phyloP scores from a whole-genome alignment of 2,113 vertebrate species.

The Apeltes quadracus region DNA sequence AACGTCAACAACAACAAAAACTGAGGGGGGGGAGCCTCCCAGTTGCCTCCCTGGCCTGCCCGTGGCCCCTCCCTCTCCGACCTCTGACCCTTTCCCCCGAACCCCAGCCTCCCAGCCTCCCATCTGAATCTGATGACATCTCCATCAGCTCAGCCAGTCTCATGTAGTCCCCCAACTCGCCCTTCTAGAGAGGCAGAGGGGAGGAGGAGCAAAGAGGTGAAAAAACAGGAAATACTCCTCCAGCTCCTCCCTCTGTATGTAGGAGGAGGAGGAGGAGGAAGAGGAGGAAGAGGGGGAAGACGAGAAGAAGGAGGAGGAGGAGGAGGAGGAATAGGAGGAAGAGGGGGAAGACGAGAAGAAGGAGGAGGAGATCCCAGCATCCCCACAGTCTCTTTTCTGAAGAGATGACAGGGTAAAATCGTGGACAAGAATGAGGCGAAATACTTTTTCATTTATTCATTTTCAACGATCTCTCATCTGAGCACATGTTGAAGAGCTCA shows the following conservation, averaged over 20 bases:
- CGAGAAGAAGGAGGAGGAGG: constrained; percentile 21
- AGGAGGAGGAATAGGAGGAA: constrained; percentile 55
- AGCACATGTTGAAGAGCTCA: constrained; percentile 64
- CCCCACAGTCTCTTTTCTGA: constrained; percentile 13
- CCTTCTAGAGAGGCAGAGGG: constrained; percentile 62
- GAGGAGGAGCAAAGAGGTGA: constrained; percentile 20
- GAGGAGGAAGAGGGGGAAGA: constrained; percentile 48
- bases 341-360: too few relatives aligned
- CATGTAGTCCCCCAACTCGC: constrained; percentile 66
- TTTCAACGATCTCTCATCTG: constrained; percentile 65
- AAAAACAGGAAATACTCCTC: constrained; percentile 38
- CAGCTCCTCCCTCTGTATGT: constrained; percentile 40
- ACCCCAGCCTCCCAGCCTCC: constrained; percentile 48
- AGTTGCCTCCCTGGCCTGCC: constrained; percentile 65
- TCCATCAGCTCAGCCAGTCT: constrained; percentile 73
- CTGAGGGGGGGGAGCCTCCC: constrained; percentile 51
- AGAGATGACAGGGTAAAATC: constrained; percentile 27
- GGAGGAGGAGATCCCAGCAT: constrained; percentile 20
- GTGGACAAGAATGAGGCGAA: constrained; percentile 34
- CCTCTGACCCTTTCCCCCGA: constrained; percentile 51
- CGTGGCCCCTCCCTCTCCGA: constrained; percentile 53
- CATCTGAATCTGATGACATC: constrained; percentile 74
- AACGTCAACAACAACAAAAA: constrained; percentile 38
- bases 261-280: constrained; percentile 37
- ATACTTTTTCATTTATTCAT: constrained; percentile 43